Evolutionary conservation across 2,113 vertebrate species (phyloP).

Genomic region (Tetraodon nigroviridis): DNA sequence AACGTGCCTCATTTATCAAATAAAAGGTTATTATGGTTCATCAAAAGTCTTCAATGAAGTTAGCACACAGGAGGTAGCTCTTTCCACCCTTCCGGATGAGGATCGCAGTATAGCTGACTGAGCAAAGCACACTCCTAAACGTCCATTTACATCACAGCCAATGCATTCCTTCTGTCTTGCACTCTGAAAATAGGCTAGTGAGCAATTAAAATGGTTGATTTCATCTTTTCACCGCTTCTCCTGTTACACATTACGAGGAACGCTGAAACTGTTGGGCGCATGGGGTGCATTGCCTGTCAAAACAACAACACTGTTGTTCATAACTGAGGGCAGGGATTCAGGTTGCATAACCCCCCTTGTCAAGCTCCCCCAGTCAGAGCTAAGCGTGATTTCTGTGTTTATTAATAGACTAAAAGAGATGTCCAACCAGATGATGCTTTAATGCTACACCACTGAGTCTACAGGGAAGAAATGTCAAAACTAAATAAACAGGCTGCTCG

Average conservation of each 20-base stretch:
- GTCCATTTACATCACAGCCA: constrained; percentile 47
- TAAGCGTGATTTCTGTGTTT: constrained; percentile 48
- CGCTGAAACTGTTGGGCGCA: constrained; percentile 9
- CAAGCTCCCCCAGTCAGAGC: constrained; percentile 32
- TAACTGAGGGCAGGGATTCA: constrained; percentile 39
- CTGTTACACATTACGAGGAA: constrained; percentile 25
- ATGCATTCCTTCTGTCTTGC: constrained; percentile 60
- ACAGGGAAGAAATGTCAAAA: neutral
- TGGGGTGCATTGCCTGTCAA: neutral
- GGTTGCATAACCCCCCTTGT: constrained; percentile 46
- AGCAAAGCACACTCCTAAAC: constrained; percentile 30
- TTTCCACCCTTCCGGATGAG: constrained; percentile 24
- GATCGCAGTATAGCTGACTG: constrained; percentile 30
- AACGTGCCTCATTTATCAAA: constrained; percentile 18
- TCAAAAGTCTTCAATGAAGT: constrained; percentile 15
- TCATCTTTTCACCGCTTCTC: constrained; percentile 30
- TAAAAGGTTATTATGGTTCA: constrained; percentile 31
- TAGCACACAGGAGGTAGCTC: constrained; percentile 19
- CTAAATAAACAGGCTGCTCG: no score
- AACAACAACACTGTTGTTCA: constrained; percentile 31
- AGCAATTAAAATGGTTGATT: constrained; percentile 46
- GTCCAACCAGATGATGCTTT: constrained; percentile 24
- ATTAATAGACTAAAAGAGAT: constrained; percentile 56
- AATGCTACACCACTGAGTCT: constrained; percentile 5
- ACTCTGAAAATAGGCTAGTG: constrained; percentile 36